phyloP scores from a whole-genome alignment of 35 echinoderm and acorn worm genomes.

The Hemicentrotus pulcherrimus region DNA sequence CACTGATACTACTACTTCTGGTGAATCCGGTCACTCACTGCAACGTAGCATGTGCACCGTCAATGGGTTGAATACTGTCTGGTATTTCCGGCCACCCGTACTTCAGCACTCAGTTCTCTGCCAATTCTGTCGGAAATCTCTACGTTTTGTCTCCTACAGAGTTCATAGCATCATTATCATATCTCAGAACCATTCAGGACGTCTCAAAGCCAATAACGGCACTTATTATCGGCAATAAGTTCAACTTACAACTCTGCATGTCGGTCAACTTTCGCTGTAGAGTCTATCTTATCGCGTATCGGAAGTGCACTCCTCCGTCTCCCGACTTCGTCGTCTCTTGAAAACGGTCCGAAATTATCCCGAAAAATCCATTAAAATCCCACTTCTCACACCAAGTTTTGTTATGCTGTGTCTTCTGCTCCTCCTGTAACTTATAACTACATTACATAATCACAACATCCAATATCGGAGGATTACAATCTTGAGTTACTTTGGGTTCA shows the following conservation, averaged over 20 bases:
- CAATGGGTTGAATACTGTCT: background rate
- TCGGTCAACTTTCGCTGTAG: background rate
- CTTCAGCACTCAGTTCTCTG: background rate
- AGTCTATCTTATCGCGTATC: too few relatives aligned
- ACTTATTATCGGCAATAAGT: background rate
- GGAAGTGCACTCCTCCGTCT: slow-evolving; percentile 25
- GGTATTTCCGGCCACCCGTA: slow-evolving; percentile 37
- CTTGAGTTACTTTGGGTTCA: too few relatives aligned
- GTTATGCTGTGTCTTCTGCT: too few relatives aligned
- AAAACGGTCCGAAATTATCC: slow-evolving; percentile 22
- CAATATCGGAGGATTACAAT: too few relatives aligned
- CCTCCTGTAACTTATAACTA: too few relatives aligned
- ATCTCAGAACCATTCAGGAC: background rate
- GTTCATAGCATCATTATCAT: background rate
- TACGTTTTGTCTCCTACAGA: background rate
- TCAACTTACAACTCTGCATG: background rate
- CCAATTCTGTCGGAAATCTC: background rate
- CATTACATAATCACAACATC: too few relatives aligned
- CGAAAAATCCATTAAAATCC: background rate
- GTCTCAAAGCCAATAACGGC: background rate
- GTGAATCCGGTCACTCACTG: background rate
- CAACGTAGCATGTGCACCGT: background rate
- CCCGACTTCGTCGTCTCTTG: background rate
- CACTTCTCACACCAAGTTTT: too few relatives aligned
- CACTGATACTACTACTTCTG: background rate